Percentiles rank a stretch among this genome's conserved stretches.
These are phyloP conservation scores for Drosophila sproati DNA, from an alignment of 1,140 invertebrate species.

Conservation along the genomic window DNA sequence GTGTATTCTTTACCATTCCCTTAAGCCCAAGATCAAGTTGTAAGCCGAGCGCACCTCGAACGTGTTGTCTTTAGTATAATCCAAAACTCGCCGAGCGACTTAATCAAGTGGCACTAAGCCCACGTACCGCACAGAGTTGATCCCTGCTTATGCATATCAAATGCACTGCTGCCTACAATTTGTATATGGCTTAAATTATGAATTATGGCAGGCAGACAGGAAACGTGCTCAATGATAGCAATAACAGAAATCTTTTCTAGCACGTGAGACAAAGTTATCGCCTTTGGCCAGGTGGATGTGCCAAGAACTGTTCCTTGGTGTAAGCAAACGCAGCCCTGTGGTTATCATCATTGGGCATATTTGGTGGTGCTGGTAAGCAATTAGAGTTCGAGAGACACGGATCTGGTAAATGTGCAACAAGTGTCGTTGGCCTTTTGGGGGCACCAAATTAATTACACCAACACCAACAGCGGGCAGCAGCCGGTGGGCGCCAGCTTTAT, in stretches of 20 bases:
- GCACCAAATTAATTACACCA: slow-evolving; percentile 56
- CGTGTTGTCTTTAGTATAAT: not conserved
- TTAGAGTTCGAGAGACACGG: slow-evolving; percentile 1
- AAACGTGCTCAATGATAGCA: not conserved
- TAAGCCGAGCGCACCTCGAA: not conserved
- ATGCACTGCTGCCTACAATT: not conserved
- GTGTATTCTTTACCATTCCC: no score
- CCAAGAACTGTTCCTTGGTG: no score
- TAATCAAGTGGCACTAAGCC: no score
- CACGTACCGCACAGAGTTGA: not conserved
- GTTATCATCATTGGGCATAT: no score
- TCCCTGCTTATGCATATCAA: slow-evolving; percentile 1
- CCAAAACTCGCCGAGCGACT: not conserved
- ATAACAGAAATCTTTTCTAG: not conserved
- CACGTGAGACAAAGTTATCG: not conserved
- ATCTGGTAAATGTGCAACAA: slow-evolving; percentile 55
- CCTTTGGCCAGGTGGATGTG: not conserved
- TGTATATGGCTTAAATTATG: not conserved
- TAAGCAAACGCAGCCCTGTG: not conserved
- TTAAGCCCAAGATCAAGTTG: not conserved
- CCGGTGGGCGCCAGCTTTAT: slow-evolving; percentile 36
- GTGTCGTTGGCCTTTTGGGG: slow-evolving; percentile 69
- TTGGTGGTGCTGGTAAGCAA: not conserved
- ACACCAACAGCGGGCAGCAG: slow-evolving; percentile 5
- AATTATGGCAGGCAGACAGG: not conserved